These are phyloP conservation scores for Ganaspis sp. DNA, from an alignment of 1,140 invertebrate genomes.

Conservation along the genomic window DNA sequence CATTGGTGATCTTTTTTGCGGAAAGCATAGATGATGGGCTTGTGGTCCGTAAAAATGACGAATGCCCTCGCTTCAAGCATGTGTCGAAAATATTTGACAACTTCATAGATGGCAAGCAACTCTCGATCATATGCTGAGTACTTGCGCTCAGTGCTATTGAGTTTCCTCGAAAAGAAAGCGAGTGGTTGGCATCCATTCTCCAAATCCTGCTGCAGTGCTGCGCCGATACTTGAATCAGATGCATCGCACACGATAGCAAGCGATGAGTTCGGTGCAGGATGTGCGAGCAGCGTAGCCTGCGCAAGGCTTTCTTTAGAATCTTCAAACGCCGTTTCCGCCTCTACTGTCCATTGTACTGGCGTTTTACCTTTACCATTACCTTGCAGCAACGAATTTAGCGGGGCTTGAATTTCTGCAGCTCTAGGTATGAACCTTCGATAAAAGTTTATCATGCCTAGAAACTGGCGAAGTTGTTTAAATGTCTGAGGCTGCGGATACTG, in stretches of 20 bases:
- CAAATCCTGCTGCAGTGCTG: no score
- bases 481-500: slow-evolving; percentile 23
- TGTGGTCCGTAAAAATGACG: slow-evolving; percentile 30
- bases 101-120: slow-evolving; percentile 27
- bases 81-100: slow-evolving; percentile 26
- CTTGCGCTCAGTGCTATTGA: not conserved
- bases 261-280: not conserved
- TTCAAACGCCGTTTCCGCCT: not conserved
- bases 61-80: slow-evolving; percentile 15
- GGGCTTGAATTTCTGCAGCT: not conserved
- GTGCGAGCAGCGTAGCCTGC: slow-evolving; percentile 1
- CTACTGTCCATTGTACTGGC: not conserved
- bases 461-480: slow-evolving; percentile 24
- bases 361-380: not conserved
- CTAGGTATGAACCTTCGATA: slow-evolving; percentile 21
- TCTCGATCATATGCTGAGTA: no score
- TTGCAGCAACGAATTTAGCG: not conserved
- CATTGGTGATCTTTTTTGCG: slow-evolving; percentile 32
- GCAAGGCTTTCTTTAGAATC: not conserved
- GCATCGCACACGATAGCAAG: slow-evolving; percentile 21
- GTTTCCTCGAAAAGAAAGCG: slow-evolving; percentile 28
- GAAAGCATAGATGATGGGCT: slow-evolving; percentile 32
- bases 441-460: slow-evolving; percentile 38
- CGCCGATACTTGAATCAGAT: no score
- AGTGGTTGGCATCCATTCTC: no score